Base-by-base conservation (phyloP, 2,113 vertebrate genomes). In the Loxodonta africana region DNA sequence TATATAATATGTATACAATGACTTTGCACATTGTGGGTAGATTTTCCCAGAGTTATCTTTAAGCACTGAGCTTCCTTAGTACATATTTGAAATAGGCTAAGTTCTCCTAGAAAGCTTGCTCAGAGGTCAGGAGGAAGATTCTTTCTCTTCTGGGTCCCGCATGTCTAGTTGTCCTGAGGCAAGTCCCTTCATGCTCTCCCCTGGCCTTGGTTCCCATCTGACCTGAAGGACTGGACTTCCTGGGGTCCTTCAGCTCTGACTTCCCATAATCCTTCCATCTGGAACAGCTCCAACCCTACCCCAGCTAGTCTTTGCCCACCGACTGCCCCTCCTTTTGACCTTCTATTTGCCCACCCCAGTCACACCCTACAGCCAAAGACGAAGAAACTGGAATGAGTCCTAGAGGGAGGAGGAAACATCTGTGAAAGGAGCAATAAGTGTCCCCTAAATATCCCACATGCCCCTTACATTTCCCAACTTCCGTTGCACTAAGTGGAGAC, bases 191-290 rank as follows among this genome's bases (percentile, higher is more conserved):
- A 4, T 0, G n/a, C 23, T 1, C 11, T 18, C 20, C 18, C 10
- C 15, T 2, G 6, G 20, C 11, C 51, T 60, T 9, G 11, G 53
- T n/a, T 21, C 69, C 41, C 65, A 21, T 7, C 26, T 65, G 25
- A 63, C n/a, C n/a, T 10, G 23, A 33, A 41, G 2, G 9, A 17
- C 17, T 2, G 28, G 44, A 10, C 25, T 1, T 18, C 28, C 14
- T 2, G 6, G 60, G 30, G 2, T 33, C 41, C 51, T 51, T 78
- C 44, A 23, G 28, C 28, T 76, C 48, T 3, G 0, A 46, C n/a
- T 81, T 57, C 53, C 21, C 18, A 1, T 5, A n/a, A 17, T 20
- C 57, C 67, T 9, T 0, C 0, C 5, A 53, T 20, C 21, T 2
- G 0, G 30, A n/a, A 60, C 8, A 69, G 2, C 20, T 30, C 80